phyloP scores from a whole-genome alignment of 2,888 invertebrate genomes.

The Agrotis clavis region DNA sequence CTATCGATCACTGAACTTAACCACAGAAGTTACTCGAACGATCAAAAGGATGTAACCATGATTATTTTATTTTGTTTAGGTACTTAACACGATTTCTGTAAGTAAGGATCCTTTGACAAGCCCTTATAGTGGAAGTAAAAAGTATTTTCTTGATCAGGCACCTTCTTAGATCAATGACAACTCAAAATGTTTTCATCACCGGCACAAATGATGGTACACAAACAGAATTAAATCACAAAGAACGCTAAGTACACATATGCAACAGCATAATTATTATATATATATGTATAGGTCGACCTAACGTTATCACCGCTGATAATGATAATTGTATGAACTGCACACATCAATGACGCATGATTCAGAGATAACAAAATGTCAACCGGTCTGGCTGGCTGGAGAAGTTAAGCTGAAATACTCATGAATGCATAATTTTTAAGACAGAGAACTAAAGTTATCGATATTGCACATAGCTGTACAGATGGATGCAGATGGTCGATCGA shows the following conservation, averaged over 20 bases:
- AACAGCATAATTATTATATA: too few species aligned
- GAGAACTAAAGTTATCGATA: too few species aligned
- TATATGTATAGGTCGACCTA: too few species aligned
- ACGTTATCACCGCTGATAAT: conserved; percentile 42
- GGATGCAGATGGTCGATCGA: too few species aligned
- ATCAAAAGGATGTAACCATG: too few species aligned
- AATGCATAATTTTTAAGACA: too few species aligned
- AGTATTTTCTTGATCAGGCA: too few species aligned
- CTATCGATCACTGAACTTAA: neutral
- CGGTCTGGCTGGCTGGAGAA: conserved; percentile 26
- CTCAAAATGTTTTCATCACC: conserved; percentile 20
- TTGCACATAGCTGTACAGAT: too few species aligned
- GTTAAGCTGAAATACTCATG: conserved; percentile 6
- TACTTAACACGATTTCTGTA: too few species aligned
- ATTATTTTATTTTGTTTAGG: neutral
- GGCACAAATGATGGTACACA: conserved; percentile 16
- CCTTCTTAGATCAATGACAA: conserved; percentile 4
- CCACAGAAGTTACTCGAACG: neutral
- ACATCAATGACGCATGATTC: conserved; percentile 44
- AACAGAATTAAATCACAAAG: conserved; percentile 30
- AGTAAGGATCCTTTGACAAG: too few species aligned
- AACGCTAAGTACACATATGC: conserved; percentile 33
- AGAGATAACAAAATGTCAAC: conserved; percentile 32
- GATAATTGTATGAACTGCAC: conserved; percentile 43
- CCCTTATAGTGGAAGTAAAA: too few species aligned